These are phyloP conservation scores for Rhagophthalmus giganteus DNA, from an alignment of 2,888 invertebrate species.

Conservation along the genomic window DNA sequence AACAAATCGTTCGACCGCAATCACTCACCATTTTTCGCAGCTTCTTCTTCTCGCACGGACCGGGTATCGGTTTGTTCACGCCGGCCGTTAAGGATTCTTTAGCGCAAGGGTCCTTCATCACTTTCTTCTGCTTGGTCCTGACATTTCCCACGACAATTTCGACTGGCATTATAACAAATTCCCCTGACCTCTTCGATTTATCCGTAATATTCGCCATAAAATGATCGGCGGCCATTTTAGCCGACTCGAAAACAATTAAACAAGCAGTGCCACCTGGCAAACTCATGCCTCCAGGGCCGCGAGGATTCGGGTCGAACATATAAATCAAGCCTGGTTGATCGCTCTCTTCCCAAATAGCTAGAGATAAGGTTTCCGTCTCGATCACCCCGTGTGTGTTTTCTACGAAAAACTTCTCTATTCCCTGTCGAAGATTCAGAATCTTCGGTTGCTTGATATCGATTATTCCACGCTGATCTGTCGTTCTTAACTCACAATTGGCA, in stretches of 20 bases:
- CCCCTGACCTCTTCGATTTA: conserved; percentile 50
- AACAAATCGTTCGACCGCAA: not conserved
- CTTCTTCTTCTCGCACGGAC: conserved; percentile 37
- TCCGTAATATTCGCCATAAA: conserved; percentile 59
- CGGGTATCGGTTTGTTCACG: conserved; percentile 12
- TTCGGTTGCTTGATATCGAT: conserved; percentile 57
- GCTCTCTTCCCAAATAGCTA: conserved; percentile 60
- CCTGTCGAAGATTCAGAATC: conserved; percentile 51
- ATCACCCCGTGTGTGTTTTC: conserved; percentile 61
- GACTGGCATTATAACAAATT: conserved; percentile 53
- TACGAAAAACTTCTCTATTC: conserved; percentile 64
- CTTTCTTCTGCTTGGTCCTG: conserved; percentile 34
- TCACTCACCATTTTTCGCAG: conserved; percentile 40
- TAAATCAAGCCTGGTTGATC: conserved; percentile 60
- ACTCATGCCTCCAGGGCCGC: conserved; percentile 53
- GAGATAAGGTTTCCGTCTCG: conserved; percentile 51
- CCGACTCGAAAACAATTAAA: conserved; percentile 58
- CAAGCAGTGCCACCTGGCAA: conserved; percentile 58
- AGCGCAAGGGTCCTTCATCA: conserved; percentile 6
- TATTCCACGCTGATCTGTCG: conserved; percentile 56
- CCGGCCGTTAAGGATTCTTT: not conserved
- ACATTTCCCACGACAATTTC: conserved; percentile 47
- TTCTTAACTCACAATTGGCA: conserved; percentile 55
- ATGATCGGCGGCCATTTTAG: conserved; percentile 58
- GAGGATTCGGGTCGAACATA: conserved; percentile 62